A percentile compares a stretch with the other conserved stretches of the same genome.
phyloP scores from a whole-genome alignment of 2,113 vertebrate genomes.

The Pristiophorus japonicus region DNA sequence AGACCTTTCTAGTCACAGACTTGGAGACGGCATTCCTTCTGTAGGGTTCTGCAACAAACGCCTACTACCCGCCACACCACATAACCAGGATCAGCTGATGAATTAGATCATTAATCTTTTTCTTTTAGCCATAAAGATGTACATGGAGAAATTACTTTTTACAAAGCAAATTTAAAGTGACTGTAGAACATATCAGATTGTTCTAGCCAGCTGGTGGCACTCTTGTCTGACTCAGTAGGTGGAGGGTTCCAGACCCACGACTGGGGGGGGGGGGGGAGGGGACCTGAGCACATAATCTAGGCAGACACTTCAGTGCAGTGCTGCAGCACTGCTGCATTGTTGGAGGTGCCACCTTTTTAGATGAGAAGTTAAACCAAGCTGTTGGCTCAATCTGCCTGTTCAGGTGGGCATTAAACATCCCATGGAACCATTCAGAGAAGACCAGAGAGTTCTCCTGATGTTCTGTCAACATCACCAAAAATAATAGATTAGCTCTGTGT shows the following conservation, averaged over 20 bases:
- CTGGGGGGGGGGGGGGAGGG: no score
- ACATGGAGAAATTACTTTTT: background rate
- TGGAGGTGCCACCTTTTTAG: background rate
- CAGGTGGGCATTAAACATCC: background rate
- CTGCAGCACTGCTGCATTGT: background rate
- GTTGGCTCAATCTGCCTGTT: background rate
- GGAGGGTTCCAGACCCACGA: background rate
- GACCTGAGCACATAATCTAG: background rate
- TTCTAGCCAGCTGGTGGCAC: background rate
- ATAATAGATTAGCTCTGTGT: background rate
- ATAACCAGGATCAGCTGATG: background rate
- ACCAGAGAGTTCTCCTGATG: background rate
- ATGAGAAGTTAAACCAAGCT: no score
- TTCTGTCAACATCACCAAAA: background rate
- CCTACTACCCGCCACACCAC: background rate
- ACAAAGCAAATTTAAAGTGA: constrained; percentile 4
- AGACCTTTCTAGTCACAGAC: background rate
- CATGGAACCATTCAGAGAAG: background rate
- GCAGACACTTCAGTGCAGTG: background rate
- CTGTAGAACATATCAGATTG: background rate
- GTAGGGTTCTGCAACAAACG: background rate
- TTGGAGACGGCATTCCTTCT: background rate
- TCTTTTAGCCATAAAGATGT: background rate
- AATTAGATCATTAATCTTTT: background rate
- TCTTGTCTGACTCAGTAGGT: background rate